Conservation (phyloP, 2,797 vertebrate genomes). For the Peromyscus eremicus region DNA sequence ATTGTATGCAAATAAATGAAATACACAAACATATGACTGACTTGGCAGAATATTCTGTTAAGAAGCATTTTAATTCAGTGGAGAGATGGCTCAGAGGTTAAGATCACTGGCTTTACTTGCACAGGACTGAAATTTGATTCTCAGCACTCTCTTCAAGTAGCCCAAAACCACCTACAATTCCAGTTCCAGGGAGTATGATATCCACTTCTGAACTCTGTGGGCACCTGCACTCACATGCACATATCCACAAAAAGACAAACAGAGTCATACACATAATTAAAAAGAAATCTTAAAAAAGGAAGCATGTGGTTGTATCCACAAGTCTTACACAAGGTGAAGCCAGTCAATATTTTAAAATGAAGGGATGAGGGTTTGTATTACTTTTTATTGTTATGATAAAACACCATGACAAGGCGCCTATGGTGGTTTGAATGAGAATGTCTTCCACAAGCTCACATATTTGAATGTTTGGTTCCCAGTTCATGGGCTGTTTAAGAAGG, state of each 20-base stretch:
- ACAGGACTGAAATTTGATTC: background rate
- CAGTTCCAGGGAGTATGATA: background rate
- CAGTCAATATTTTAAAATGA: background rate
- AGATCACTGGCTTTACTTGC: background rate
- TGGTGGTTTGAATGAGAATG: background rate
- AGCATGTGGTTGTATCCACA: background rate
- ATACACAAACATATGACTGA: background rate
- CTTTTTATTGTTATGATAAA: background rate
- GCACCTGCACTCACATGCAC: background rate
- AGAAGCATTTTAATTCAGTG: background rate
- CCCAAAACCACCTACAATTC: background rate
- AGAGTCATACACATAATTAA: background rate
- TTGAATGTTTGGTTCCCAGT: background rate
- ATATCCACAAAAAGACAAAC: background rate
- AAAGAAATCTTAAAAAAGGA: background rate
- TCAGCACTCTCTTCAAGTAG: background rate
- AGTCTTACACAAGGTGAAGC: background rate
- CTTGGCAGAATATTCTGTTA: background rate
- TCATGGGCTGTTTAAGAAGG: background rate
- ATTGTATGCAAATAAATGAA: background rate
- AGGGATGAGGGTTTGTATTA: background rate
- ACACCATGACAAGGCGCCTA: background rate
- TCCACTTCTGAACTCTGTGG: background rate
- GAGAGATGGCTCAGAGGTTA: background rate
- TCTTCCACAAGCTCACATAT: background rate